A percentile compares a stretch with the other conserved stretches of the same genome.
Evolutionary conservation across 2,113 vertebrate species (phyloP).

Genomic region (Oostethus manadensis): DNA sequence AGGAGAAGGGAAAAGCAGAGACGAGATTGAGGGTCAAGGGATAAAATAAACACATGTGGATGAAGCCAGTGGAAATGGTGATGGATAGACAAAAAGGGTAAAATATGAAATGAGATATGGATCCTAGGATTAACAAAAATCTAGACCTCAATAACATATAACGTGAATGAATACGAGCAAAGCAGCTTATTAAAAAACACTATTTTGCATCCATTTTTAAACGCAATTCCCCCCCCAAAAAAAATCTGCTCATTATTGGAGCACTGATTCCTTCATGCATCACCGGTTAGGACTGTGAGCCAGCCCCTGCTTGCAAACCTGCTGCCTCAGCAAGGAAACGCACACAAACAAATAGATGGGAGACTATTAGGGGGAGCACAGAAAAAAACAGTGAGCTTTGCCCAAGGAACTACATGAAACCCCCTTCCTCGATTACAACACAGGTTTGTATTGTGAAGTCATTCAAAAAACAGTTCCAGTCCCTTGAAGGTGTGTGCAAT

Average conservation of each 20-base stretch:
- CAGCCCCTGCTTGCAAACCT: slow-evolving; percentile 36
- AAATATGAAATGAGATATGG: not conserved
- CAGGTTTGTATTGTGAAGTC: slow-evolving; percentile 11
- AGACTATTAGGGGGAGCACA: not conserved
- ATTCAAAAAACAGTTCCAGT: slow-evolving; percentile 5
- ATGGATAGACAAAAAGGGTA: not conserved
- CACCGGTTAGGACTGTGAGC: slow-evolving; percentile 41
- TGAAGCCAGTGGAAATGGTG: not conserved
- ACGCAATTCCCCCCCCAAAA: not conserved
- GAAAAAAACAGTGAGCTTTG: not conserved
- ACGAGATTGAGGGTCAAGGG: slow-evolving; percentile 6
- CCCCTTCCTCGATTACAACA: slow-evolving; percentile 8
- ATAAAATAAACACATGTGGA: not conserved
- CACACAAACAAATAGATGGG: slow-evolving; percentile 4
- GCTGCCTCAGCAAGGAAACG: slow-evolving; percentile 53
- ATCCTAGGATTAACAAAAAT: not conserved
- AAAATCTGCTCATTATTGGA: slow-evolving; percentile 54
- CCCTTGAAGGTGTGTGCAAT: slow-evolving; percentile 3
- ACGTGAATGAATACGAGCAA: not conserved
- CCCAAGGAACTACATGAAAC: slow-evolving; percentile 6
- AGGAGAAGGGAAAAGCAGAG: slow-evolving; percentile 7
- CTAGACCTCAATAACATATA: not conserved
- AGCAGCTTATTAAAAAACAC: slow-evolving; percentile 1
- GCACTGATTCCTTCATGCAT: slow-evolving; percentile 58
- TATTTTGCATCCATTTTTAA: not conserved